phyloP scores from a whole-genome alignment of 2,888 invertebrate species.

The Pseudolycoriella hygida region DNA sequence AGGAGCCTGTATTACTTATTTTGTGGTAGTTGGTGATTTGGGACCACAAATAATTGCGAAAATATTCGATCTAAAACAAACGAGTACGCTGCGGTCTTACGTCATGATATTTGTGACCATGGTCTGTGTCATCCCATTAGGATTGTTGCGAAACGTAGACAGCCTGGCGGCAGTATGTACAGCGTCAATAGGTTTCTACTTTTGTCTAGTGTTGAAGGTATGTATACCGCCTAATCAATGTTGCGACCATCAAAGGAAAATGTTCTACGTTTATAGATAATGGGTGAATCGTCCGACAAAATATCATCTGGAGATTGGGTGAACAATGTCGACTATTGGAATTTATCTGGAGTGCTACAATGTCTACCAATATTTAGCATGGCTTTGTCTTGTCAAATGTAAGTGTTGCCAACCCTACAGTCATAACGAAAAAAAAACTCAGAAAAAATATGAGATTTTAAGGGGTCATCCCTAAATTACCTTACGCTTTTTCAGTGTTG shows the following conservation, averaged over 20 bases:
- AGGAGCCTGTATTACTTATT: conserved; percentile 90
- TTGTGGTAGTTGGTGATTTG: conserved; percentile 94
- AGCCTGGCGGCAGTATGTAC: conserved; percentile 75
- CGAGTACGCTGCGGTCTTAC: conserved; percentile 45
- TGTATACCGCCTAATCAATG: conserved; percentile 1
- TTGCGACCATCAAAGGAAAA: conserved; percentile 2
- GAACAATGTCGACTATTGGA: conserved; percentile 56
- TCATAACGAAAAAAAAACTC: too few relatives aligned
- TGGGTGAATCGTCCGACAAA: conserved; percentile 58
- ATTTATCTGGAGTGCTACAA: conserved; percentile 69
- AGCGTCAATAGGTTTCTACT: conserved; percentile 82
- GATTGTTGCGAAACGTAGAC: conserved; percentile 74
- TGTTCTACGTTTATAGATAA: conserved; percentile 36
- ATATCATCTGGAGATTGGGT: conserved; percentile 59
- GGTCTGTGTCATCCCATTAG: conserved; percentile 77
- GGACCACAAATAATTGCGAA: conserved; percentile 82
- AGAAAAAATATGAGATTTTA: conserved; percentile 1
- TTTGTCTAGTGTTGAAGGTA: conserved; percentile 64
- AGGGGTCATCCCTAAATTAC: too few relatives aligned
- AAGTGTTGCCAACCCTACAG: conserved; percentile 31
- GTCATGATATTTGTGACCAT: conserved; percentile 53
- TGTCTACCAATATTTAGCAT: conserved; percentile 93
- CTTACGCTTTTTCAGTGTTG: too few relatives aligned
- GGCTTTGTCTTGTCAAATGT: conserved; percentile 95
- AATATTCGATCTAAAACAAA: conserved; percentile 50